Evolutionary conservation across 2,797 vertebrate species (phyloP), one percentile per base, ranked within the genome.

Genomic region (Acanthis flammea): DNA sequence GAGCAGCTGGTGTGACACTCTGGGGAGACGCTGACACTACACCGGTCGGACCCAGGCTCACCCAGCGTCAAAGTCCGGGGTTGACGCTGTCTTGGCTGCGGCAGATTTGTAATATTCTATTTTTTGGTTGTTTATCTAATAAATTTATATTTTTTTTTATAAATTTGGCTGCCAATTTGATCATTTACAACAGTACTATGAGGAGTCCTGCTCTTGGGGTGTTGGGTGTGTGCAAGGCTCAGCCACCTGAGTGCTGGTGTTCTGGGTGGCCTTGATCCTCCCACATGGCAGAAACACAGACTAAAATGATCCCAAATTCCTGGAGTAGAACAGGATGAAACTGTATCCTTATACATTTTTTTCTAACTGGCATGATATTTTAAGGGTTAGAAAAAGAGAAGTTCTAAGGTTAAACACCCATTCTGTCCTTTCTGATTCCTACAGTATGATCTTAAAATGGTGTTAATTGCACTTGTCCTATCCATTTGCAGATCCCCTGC

Each of bases 191-290:
- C 37, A 11, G 50, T 33, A 22, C 2, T 2, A 9, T 1, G 6
- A 27, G 14, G 24, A 73, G 18, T 62, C 15, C 8, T 55, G 71
- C 55, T 51, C 30, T 18, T 33, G 13, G n/a, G 30, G 23, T 1
- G 3, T 4, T 14, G 44, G 21, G 9, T n/a, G 12, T 2, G 7
- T 0, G 53, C 14, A 21, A 62, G n/a, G 55, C 31, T 68, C 10
- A 28, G 37, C 22, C 16, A 6, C 11, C 4, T 0, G 28, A 7
- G 19, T 9, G 9, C 27, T 8, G 37, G 7, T 0, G 1, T 1
- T 33, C 25, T 30, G n/a, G 21, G 27, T 19, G n/a, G 33, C 27
- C 19, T 67, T 0, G 2, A 19, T 28, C 14, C 22, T 65, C 30
- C 18, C 21, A 33, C 5, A 0, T 5, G 9, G 27, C 27, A 80